Percentiles rank a stretch among this genome's conserved stretches.
Evolutionary conservation across 1,140 invertebrate genomes (phyloP).

Genomic region (Musca vetustissima): DNA sequence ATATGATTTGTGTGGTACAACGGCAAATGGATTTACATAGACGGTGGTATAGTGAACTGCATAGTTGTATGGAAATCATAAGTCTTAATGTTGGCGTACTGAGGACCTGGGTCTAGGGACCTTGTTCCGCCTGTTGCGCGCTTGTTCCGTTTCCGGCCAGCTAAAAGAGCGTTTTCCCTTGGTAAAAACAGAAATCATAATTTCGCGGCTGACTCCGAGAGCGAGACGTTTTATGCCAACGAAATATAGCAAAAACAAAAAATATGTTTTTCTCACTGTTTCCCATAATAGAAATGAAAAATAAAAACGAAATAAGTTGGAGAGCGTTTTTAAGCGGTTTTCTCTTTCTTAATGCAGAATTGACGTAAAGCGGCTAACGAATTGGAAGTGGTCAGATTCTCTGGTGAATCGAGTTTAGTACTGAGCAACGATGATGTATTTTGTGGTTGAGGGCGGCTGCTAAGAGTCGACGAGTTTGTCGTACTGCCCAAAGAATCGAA

Average conservation of each 20-base stretch:
- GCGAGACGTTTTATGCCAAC: constrained; percentile 13
- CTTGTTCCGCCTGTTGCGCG: not conserved
- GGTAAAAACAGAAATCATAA: constrained; percentile 22
- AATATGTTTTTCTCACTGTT: constrained; percentile 28
- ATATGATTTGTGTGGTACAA: no score
- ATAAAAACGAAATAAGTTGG: constrained; percentile 42
- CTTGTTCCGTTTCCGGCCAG: not conserved
- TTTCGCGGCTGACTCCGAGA: constrained; percentile 18
- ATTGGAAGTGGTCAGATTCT: constrained; percentile 47
- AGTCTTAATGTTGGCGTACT: not conserved
- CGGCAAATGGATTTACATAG: no score
- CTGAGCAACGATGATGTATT: constrained; percentile 11
- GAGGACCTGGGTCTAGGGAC: not conserved
- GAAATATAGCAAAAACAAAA: constrained; percentile 31
- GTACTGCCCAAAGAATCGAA: constrained; percentile 65
- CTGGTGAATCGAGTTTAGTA: constrained; percentile 37
- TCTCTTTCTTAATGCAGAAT: constrained; percentile 55
- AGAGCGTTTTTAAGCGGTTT: constrained; percentile 46
- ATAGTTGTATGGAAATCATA: no score
- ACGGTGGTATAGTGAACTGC: no score
- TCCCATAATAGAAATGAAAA: constrained; percentile 40
- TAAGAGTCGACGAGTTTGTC: constrained; percentile 22
- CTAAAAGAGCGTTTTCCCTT: constrained; percentile 21
- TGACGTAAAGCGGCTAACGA: constrained; percentile 51
- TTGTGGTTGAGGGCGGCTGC: constrained; percentile 24